A percentile compares a stretch with the other conserved stretches of the same genome.
phyloP scores from a whole-genome alignment of 2,797 vertebrate species.

The Cuniculus paca region DNA sequence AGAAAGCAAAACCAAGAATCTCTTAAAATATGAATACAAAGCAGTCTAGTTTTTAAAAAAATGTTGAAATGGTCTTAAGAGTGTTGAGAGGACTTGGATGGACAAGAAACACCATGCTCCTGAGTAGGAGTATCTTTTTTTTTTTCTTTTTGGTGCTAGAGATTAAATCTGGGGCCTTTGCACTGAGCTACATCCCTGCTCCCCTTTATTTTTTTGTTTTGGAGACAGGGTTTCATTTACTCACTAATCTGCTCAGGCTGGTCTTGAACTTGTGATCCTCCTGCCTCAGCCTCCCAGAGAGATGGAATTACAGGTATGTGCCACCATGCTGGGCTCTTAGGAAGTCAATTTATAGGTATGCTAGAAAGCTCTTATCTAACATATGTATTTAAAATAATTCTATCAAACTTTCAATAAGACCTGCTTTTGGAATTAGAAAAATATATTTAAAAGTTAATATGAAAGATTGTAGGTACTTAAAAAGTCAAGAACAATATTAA shows the following conservation, averaged over 20 bases:
- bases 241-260: not conserved
- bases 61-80: not conserved
- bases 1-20: not conserved
- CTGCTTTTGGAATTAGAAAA: not conserved
- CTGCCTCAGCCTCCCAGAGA: not conserved
- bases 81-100: not conserved
- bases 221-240: not conserved
- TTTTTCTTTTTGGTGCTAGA: not conserved
- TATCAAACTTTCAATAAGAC: not conserved
- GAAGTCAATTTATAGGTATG: not conserved
- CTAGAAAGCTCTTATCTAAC: not conserved
- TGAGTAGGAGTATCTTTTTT: not conserved
- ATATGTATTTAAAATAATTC: not conserved
- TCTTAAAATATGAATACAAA: not conserved
- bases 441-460: conserved; percentile 35
- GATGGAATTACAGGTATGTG: not conserved
- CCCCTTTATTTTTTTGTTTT: not conserved
- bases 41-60: not conserved
- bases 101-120: not conserved
- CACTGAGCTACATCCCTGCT: not conserved
- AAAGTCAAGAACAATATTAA: not conserved
- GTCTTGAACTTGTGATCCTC: not conserved
- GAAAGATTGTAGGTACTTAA: not conserved
- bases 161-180: not conserved
- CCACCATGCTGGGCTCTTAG: not conserved